phyloP scores from a whole-genome alignment of 2,113 vertebrate species.

The Xyliphius kryptos region DNA sequence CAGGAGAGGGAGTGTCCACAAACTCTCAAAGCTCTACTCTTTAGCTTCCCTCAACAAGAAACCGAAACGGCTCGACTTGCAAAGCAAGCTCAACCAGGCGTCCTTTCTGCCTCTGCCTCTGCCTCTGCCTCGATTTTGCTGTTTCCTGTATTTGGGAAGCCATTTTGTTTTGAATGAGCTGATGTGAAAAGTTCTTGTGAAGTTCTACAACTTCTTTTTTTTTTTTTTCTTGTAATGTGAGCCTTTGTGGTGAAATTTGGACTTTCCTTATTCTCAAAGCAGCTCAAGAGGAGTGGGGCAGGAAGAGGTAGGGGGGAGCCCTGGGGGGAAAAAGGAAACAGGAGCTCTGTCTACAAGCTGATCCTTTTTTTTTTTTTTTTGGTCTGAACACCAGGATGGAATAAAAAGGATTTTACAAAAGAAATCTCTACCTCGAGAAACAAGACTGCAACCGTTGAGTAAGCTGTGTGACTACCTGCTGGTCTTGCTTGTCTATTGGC shows the following conservation, averaged over 20 bases:
- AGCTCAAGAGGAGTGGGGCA: no score
- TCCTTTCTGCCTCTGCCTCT: slow-evolving; percentile 51
- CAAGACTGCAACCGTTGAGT: slow-evolving; percentile 3
- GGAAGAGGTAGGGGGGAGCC: no score
- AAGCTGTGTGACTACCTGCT: slow-evolving; percentile 10
- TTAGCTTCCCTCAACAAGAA: slow-evolving; percentile 55
- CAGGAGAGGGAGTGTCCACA: slow-evolving; percentile 59
- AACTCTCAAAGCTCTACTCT: slow-evolving; percentile 25
- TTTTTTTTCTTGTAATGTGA: slow-evolving; percentile 13
- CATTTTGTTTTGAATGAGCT: slow-evolving; percentile 62
- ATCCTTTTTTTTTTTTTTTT: no score
- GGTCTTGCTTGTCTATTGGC: slow-evolving; percentile 1
- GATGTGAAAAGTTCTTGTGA: slow-evolving; percentile 26
- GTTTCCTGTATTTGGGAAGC: no score
- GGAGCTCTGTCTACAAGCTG: no score
- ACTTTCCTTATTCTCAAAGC: no score
- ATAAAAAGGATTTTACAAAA: no score
- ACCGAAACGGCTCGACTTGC: slow-evolving; percentile 66
- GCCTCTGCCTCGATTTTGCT: no score
- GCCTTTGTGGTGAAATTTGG: no score
- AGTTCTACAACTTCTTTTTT: slow-evolving; percentile 31
- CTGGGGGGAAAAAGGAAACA: no score
- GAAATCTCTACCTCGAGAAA: no score
- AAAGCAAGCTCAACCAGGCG: slow-evolving; percentile 57
- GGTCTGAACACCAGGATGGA: no score